Base-by-base conservation (phyloP, 2,797 vertebrate species). In the Molothrus ater region DNA sequence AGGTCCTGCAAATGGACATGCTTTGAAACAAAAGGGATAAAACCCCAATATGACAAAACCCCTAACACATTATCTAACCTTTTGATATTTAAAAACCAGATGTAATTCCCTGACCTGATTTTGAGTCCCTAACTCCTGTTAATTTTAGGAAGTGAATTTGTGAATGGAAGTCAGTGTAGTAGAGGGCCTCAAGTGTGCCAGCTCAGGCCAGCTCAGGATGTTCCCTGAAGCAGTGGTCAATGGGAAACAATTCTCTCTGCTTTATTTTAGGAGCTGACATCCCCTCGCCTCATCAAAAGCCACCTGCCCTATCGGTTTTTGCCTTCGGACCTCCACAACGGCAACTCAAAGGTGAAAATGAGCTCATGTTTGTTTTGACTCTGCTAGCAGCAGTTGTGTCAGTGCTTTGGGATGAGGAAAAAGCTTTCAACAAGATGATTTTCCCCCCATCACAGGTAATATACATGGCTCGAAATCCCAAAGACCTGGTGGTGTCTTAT, bases 391-490 rank as follows among this genome's bases (percentile, higher is more conserved):
- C 40, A 78, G 12, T n/a, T 71, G 16, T 75, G 80, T 24, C 36
- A 31, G 25, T 57, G 36, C 70, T 82, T 81, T 86, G 70, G 80
- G 56, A 17, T 57, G 43, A 32, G 40, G 36, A 11, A 56, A 45
- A 68, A 43, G 24, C 22, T 80, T 47, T 85, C 43, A 84, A 7
- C 59, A 80, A 70, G 54, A 31, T 66, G 11, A 10, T 60, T 60
- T 38, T 17, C 11, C 56, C 17, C 6, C 13, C 2, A 1, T 92
- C 65, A 17, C 50, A 99, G 99, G 99, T 99, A 95, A 99, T 99
- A 97, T 99, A 99, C 96, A 99, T 99, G 99, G 99, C 99, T 61
- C 98, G 99, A 9, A 99, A 99, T 96, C 99, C 99, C 40, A 99
- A 99, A 98, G 99, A 99, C 96, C 97, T 99, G 97, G 99, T 99